phyloP scores from a whole-genome alignment of 2,113 vertebrate genomes.

The Columbina picui region DNA sequence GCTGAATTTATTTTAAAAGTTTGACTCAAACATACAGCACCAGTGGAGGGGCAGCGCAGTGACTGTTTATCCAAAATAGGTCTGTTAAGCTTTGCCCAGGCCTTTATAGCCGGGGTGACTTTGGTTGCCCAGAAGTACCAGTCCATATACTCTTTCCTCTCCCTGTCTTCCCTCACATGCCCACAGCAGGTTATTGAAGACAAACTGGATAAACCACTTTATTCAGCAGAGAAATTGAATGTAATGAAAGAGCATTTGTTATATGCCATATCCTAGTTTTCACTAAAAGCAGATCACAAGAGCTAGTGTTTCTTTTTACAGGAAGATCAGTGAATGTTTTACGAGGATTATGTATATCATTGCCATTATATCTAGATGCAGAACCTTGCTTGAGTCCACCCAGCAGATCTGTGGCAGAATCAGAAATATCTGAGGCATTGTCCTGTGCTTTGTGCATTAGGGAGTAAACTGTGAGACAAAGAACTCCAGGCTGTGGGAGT shows the following conservation, averaged over 20 bases:
- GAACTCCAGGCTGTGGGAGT: neutral
- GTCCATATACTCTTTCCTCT: neutral
- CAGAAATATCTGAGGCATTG: neutral
- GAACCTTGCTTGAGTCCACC: neutral
- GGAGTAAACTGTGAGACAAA: neutral
- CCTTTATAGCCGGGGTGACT: neutral
- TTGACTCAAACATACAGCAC: neutral
- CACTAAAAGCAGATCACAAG: neutral
- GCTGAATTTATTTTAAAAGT: slow-evolving; percentile 28
- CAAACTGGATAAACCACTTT: neutral
- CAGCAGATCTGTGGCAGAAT: neutral
- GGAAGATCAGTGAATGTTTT: neutral
- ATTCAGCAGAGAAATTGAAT: neutral
- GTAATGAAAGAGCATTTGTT: neutral
- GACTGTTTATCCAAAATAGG: neutral
- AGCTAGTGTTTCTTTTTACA: neutral
- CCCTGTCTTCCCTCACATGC: neutral
- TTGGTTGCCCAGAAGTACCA: neutral
- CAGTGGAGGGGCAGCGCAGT: neutral
- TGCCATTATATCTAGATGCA: neutral
- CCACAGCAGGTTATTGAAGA: neutral
- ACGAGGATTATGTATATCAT: neutral
- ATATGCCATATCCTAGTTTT: neutral
- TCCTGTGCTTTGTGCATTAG: neutral
- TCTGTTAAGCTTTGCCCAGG: neutral